Conservation (phyloP, 2,113 vertebrate genomes). For the Equus przewalskii region DNA sequence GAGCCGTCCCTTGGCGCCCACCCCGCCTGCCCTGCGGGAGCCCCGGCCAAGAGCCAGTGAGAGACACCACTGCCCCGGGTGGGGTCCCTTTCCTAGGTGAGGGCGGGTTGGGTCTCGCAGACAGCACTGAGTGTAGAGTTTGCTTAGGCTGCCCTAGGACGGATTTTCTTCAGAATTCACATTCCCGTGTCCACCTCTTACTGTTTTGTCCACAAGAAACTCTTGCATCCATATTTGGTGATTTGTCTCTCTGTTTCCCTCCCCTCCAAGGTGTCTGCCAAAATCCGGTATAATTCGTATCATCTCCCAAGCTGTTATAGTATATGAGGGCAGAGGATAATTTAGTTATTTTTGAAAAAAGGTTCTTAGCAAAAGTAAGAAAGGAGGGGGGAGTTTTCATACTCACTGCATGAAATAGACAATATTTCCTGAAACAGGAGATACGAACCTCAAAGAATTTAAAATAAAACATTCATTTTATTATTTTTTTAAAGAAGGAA, state of each 20-base stretch:
- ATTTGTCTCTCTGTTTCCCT: slow-evolving; percentile 68
- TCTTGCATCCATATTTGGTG: slow-evolving; percentile 75
- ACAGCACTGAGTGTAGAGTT: not conserved
- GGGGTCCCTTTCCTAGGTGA: not conserved
- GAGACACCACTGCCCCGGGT: not conserved
- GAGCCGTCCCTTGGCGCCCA: not conserved
- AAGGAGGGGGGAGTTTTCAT: slow-evolving; percentile 73
- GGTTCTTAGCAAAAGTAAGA: slow-evolving; percentile 77
- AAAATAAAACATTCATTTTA: slow-evolving; percentile 90
- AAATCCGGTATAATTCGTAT: slow-evolving; percentile 81
- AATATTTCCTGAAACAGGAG: slow-evolving; percentile 93
- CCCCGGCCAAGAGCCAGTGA: not conserved
- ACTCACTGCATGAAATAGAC: slow-evolving; percentile 88
- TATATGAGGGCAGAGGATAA: slow-evolving; percentile 83
- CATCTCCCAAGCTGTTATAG: slow-evolving; percentile 82
- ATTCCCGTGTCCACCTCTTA: not conserved
- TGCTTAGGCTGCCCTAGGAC: not conserved
- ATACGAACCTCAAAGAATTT: slow-evolving; percentile 91
- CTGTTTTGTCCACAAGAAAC: slow-evolving; percentile 57
- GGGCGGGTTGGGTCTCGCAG: slow-evolving; percentile 49
- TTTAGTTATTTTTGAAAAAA: slow-evolving; percentile 85
- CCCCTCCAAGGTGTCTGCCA: slow-evolving; percentile 75
- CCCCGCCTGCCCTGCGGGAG: not conserved
- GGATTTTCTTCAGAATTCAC: slow-evolving; percentile 75
- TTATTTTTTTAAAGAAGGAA: slow-evolving; percentile 85